These are phyloP conservation scores for Porites lutea DNA, from an alignment of 64 coral and sea anemone genomes.

Conservation along the genomic window DNA sequence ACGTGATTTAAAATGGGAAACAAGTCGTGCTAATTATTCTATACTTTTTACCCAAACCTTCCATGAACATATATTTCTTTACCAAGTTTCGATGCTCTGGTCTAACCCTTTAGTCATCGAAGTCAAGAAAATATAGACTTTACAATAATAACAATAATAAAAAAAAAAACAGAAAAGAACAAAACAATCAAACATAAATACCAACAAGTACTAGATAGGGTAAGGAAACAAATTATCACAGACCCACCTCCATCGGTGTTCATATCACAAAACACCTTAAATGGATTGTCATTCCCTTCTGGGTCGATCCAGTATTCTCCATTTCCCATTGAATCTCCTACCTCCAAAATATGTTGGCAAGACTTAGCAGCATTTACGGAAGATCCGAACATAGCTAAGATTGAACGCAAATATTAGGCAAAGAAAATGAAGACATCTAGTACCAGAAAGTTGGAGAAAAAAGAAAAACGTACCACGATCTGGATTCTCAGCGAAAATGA, in stretches of 20 bases:
- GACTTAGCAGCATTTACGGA: slow-evolving; percentile 16
- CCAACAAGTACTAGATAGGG: too few relatives aligned
- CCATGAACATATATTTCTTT: too few relatives aligned
- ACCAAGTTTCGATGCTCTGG: too few relatives aligned
- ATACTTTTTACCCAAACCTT: too few relatives aligned
- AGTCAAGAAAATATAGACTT: too few relatives aligned
- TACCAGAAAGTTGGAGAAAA: neutral
- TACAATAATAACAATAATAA: too few relatives aligned
- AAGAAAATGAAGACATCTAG: neutral
- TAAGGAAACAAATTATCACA: neutral
- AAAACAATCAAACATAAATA: too few relatives aligned
- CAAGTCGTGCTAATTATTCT: too few relatives aligned
- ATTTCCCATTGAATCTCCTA: neutral
- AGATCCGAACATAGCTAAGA: neutral
- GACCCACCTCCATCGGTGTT: slow-evolving; percentile 13
- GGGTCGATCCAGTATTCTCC: slow-evolving; percentile 59
- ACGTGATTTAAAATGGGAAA: too few relatives aligned
- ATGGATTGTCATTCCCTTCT: slow-evolving; percentile 11
- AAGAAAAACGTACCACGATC: neutral
- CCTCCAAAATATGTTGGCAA: neutral
- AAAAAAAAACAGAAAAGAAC: too few relatives aligned
- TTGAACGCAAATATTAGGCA: too few relatives aligned
- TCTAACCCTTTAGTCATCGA: too few relatives aligned
- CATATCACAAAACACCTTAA: slow-evolving; percentile 59
- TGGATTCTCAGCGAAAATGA: neutral